These are phyloP conservation scores for Danio aesculapii DNA, from an alignment of 2,797 vertebrate species.

Conservation along the genomic window DNA sequence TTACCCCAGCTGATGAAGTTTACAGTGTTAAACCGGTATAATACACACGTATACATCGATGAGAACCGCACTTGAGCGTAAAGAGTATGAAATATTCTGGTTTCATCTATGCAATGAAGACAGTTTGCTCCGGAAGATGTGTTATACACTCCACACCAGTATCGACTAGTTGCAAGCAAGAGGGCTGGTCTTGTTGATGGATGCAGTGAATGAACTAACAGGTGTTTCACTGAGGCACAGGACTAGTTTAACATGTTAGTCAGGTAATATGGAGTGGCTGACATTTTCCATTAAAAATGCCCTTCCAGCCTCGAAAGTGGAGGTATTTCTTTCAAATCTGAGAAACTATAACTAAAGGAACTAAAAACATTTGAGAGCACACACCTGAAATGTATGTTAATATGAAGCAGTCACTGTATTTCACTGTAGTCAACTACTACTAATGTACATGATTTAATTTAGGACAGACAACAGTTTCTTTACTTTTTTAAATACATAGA, in stretches of 20 bases:
- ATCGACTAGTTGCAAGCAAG: background rate
- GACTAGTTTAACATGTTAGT: slow-evolving; percentile 35
- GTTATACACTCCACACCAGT: background rate
- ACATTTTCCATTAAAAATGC: background rate
- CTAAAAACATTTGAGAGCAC: background rate
- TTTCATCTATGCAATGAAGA: background rate
- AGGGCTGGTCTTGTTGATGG: slow-evolving; percentile 3
- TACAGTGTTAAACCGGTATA: background rate
- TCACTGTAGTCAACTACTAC: background rate
- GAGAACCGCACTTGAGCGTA: background rate
- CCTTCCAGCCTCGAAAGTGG: background rate
- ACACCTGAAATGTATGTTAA: background rate
- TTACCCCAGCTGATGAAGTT: background rate
- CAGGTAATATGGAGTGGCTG: background rate
- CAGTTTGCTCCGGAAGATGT: background rate
- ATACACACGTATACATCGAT: background rate
- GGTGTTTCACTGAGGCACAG: background rate
- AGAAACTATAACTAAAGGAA: background rate
- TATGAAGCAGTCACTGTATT: background rate
- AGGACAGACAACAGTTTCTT: background rate
- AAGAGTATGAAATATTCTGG: background rate
- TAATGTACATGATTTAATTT: no score
- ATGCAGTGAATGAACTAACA: background rate
- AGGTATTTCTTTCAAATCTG: background rate
- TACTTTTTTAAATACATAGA: background rate